Percentiles rank a stretch among this genome's conserved stretches.
phyloP scores from a whole-genome alignment of 2,113 vertebrate genomes.

The Melierax canorus region DNA sequence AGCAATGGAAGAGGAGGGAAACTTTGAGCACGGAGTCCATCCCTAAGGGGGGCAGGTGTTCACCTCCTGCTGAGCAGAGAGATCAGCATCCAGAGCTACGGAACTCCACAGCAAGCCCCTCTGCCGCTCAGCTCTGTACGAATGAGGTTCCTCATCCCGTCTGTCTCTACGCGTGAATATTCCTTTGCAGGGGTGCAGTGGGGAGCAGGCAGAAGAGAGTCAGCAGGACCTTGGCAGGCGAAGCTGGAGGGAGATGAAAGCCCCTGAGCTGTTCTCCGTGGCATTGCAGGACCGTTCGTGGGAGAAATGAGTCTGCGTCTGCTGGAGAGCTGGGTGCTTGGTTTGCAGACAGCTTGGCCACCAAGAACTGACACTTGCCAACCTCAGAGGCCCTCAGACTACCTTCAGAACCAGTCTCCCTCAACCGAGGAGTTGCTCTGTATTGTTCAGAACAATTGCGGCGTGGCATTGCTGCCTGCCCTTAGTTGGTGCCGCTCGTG shows the following conservation, averaged over 20 bases:
- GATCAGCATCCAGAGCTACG: background rate
- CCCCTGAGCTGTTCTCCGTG: background rate
- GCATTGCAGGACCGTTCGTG: rapidly evolving
- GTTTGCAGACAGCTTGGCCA: background rate
- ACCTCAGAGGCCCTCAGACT: background rate
- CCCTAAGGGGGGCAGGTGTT: background rate
- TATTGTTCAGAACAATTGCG: background rate
- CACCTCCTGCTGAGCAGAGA: background rate
- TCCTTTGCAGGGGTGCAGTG: background rate
- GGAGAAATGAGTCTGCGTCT: background rate
- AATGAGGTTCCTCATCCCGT: background rate
- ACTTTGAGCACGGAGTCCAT: background rate
- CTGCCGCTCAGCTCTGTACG: background rate
- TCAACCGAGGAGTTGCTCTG: background rate
- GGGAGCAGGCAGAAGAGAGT: background rate
- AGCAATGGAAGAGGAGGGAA: background rate
- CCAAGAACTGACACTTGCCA: background rate
- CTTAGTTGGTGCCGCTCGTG: background rate
- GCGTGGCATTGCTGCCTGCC: background rate
- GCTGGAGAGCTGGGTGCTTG: background rate
- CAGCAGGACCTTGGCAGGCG: background rate
- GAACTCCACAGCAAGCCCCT: background rate
- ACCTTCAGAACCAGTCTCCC: background rate
- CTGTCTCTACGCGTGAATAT: background rate
- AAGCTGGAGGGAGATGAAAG: background rate